These are phyloP conservation scores for Ptyas mucosa DNA, from an alignment of 2,113 vertebrate species.

Conservation along the genomic window DNA sequence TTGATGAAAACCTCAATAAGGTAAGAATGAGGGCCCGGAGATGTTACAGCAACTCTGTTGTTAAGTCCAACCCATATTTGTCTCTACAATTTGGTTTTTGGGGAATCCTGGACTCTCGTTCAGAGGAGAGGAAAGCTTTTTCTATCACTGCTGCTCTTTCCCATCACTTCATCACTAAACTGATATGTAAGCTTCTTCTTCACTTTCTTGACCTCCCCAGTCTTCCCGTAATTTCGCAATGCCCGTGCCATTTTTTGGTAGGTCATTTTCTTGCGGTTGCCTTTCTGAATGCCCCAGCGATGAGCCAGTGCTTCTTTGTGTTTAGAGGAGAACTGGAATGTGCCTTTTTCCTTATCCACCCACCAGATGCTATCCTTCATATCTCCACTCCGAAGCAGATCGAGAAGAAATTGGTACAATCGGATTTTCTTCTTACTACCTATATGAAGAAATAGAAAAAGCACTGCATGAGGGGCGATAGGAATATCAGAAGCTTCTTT, in stretches of 20 bases:
- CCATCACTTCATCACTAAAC: conserved; percentile 96
- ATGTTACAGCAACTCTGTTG: conserved; percentile 54
- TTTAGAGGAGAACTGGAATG: conserved; percentile 98
- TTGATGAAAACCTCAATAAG: conserved; percentile 46
- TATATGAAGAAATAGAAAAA: conserved; percentile 49
- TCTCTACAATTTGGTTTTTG: conserved; percentile 50
- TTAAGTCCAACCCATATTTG: conserved; percentile 52
- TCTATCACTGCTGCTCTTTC: conserved; percentile 80
- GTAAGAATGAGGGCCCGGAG: conserved; percentile 52
- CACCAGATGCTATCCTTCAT: conserved; percentile 99
- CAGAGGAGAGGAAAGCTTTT: conserved; percentile 82
- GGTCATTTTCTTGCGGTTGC: conserved; percentile 99
- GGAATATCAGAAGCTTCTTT: background rate
- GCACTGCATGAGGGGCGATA: background rate
- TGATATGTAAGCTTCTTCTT: conserved; percentile 99
- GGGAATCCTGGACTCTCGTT: conserved; percentile 50
- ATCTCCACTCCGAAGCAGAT: conserved; percentile 91
- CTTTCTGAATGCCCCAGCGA: conserved; percentile 97
- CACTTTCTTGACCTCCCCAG: conserved; percentile 96
- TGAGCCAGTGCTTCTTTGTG: conserved; percentile 95
- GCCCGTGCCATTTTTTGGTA: conserved; percentile 99
- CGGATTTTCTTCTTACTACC: conserved; percentile 99
- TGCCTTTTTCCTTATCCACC: conserved; percentile 98
- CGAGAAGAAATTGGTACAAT: conserved; percentile 96
- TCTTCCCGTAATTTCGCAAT: conserved; percentile 97